Percentiles rank a stretch among this genome's conserved stretches.
Conservation (phyloP, 2,797 vertebrate species). For the Crypturellus tataupa region DNA sequence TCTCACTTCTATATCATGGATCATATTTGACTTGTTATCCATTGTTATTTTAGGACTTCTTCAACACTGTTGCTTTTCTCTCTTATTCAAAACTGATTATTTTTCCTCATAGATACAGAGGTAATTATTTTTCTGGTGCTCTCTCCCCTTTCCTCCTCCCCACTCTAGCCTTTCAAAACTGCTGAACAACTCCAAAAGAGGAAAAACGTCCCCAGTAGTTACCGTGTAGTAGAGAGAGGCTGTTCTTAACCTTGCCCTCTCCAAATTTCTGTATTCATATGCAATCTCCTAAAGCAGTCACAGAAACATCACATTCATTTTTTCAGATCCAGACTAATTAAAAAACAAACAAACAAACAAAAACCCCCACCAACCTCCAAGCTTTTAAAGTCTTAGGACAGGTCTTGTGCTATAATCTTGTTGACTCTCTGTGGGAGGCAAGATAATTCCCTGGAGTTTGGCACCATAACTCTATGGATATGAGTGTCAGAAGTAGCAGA, state of each 20-base stretch:
- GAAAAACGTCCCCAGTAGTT: background rate
- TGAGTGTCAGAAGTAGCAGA: background rate
- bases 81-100: background rate
- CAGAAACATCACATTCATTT: background rate
- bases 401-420: background rate
- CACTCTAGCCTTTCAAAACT: background rate
- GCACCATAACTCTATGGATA: background rate
- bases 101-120: background rate
- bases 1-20: background rate
- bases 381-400: background rate
- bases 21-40: background rate
- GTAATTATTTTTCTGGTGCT: background rate
- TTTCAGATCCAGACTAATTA: background rate
- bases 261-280: background rate
- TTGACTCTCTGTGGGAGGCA: background rate
- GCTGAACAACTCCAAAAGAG: background rate
- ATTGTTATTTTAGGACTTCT: background rate
- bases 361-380: background rate
- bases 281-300: background rate
- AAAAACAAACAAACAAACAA: background rate
- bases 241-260: background rate
- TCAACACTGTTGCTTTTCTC: background rate
- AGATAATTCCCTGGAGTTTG: background rate
- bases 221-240: background rate
- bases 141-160: background rate